These are phyloP conservation scores for Epizoanthus stellaris DNA, from an alignment of 92 coral and sea anemone species.

Conservation along the genomic window DNA sequence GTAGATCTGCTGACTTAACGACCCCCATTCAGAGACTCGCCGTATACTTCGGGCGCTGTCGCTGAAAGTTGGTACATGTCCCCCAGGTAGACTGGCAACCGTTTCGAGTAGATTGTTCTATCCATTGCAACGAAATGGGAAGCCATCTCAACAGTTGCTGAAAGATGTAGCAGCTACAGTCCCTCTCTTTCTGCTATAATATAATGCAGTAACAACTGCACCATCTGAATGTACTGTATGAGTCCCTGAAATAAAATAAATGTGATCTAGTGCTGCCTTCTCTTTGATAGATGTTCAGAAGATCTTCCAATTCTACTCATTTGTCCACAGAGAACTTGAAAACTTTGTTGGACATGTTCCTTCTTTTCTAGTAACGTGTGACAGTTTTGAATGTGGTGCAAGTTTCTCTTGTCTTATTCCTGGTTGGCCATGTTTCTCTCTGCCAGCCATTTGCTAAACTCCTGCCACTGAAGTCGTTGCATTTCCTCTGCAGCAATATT, in stretches of 20 bases:
- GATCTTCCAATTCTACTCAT: background rate
- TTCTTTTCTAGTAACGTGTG: background rate
- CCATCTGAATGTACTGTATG: slow-evolving; percentile 44
- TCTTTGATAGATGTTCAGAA: slow-evolving; percentile 1
- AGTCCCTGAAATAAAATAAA: slow-evolving; percentile 51
- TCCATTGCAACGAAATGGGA: slow-evolving; percentile 54
- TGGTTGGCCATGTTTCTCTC: background rate
- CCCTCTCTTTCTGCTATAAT: slow-evolving; percentile 54
- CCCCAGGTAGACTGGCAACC: slow-evolving; percentile 51
- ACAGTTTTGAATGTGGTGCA: no score
- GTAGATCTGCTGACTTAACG: slow-evolving; percentile 48
- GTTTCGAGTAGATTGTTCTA: slow-evolving; percentile 14
- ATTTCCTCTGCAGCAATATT: slow-evolving; percentile 41
- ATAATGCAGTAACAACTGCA: slow-evolving; percentile 32
- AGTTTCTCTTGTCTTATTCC: background rate
- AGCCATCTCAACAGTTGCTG: slow-evolving; percentile 38
- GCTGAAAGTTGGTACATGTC: slow-evolving; percentile 49
- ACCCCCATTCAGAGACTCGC: slow-evolving; percentile 47
- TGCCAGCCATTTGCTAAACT: slow-evolving; percentile 39
- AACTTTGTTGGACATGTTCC: background rate
- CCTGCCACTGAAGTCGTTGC: slow-evolving; percentile 39
- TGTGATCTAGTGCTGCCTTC: slow-evolving; percentile 15
- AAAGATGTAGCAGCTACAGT: slow-evolving; percentile 44
- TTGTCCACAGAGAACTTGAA: background rate
- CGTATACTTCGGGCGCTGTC: slow-evolving; percentile 36